Base-by-base conservation (phyloP, 2,888 invertebrate species). In the Himalopsyche kuldschensis region DNA sequence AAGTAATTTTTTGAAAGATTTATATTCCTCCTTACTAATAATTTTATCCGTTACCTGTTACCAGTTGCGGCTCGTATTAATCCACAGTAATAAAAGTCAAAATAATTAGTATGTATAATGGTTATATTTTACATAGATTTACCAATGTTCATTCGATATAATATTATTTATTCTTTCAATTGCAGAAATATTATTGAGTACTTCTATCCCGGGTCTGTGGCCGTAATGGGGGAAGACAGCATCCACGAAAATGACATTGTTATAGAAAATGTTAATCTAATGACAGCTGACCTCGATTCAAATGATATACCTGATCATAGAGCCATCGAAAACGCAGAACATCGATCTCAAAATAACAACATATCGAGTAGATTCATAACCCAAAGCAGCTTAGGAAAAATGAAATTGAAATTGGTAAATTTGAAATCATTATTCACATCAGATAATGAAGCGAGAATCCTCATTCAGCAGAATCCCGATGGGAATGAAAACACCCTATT, bases 151-250 rank as follows among this genome's bases (percentile, higher is more conserved):
- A n/a, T n/a, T n/a, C n/a, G n/a, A n/a, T n/a, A n/a, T n/a, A n/a
- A n/a, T n/a, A n/a, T n/a, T 20, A 48, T 78, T 46, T 15, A 30
- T 10, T 79, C 55, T 83, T 55, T 47, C 35, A 24, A n/a, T 82
- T 84, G 4, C 82, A 84, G 84, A 75, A 81, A 83, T 32, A 83
- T 83, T 27, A 83, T 85, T 15, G 82, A 85, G 32, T 85, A 84
- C 46, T 78, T 85, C 27, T 84, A 85, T 30, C 83, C 83, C 0
- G 32, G 32, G n/a, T 55, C 78, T n/a, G 63, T 78, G 17, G 76
- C 75, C 20, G 78, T 79, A 0, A 82, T 47, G 46, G 69, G 47
- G 2, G 85, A 84, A n/a, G 32, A 78, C 11, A 69, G 69, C 15
- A 27, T 69, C 69, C 69, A 69, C 4, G 69, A 69, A 27, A 76